Conservation (phyloP, 2,888 invertebrate species). For the Rugalucina vietnamica region DNA sequence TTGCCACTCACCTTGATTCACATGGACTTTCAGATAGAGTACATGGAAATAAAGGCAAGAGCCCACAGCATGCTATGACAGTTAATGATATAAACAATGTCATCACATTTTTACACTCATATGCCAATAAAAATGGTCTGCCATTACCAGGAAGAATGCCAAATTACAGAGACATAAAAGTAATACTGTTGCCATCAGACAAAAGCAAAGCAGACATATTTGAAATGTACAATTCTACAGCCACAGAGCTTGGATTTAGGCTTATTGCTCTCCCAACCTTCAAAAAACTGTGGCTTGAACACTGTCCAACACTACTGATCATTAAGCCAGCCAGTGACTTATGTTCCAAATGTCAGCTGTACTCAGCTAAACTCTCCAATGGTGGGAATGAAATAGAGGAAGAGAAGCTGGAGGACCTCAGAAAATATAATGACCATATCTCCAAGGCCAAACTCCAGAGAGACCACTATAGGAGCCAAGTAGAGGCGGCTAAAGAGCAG, state of each 20-base stretch:
- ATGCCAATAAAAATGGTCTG: neutral
- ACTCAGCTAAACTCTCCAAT: conserved; percentile 19
- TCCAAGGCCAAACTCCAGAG: conserved; percentile 21
- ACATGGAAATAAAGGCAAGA: neutral
- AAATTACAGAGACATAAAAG: neutral
- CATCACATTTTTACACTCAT: neutral
- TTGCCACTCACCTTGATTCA: neutral
- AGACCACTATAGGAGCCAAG: too few relatives aligned
- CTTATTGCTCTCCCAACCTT: neutral
- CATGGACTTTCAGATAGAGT: neutral
- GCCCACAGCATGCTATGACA: neutral
- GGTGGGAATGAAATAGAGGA: conserved; percentile 38
- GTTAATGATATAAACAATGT: neutral
- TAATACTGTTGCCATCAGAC: neutral
- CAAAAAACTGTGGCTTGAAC: conserved; percentile 29
- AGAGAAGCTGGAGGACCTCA: conserved; percentile 29
- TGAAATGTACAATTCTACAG: too few relatives aligned
- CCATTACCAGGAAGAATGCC: neutral
- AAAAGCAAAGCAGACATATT: too few relatives aligned
- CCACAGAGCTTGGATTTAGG: too few relatives aligned
- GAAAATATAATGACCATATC: conserved; percentile 30
- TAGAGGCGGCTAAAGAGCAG: too few relatives aligned
- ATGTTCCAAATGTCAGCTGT: conserved; percentile 49
- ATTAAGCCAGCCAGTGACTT: conserved; percentile 38
- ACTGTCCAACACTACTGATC: too few relatives aligned